Conservation (phyloP, 30 jellyfish, hydroid and myxozoan genomes). For the Aurelia sp. region DNA sequence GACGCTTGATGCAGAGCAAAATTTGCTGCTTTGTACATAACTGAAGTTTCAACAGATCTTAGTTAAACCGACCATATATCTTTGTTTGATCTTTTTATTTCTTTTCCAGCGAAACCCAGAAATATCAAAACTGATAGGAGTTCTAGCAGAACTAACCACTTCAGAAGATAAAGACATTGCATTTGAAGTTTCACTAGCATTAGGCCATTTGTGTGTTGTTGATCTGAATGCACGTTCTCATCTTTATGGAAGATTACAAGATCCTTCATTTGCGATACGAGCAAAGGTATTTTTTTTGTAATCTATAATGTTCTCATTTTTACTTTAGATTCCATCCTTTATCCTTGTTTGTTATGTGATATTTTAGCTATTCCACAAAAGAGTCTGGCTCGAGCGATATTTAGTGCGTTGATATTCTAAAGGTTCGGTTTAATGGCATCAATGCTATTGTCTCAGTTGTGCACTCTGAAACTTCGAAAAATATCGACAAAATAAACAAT, state of each 20-base stretch:
- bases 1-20: too few relatives aligned
- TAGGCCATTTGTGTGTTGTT: slow-evolving; percentile 80
- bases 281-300: slow-evolving; percentile 44
- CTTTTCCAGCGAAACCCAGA: slow-evolving; percentile 30
- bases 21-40: too few relatives aligned
- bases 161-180: slow-evolving; percentile 53
- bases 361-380: too few relatives aligned
- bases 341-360: too few relatives aligned
- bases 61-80: neutral
- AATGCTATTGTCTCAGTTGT: too few relatives aligned
- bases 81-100: neutral
- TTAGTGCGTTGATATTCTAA: too few relatives aligned
- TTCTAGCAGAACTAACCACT: neutral
- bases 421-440: too few relatives aligned
- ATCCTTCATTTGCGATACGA: slow-evolving; percentile 48
- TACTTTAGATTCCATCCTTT: too few relatives aligned
- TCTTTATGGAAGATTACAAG: slow-evolving; percentile 19
- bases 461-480: too few relatives aligned
- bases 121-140: slow-evolving; percentile 12
- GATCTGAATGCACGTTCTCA: slow-evolving; percentile 55
- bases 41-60: neutral
- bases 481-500: too few relatives aligned
- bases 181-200: slow-evolving; percentile 63
- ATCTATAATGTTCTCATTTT: too few relatives aligned
- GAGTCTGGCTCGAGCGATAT: too few relatives aligned